Evolutionary conservation across 2,113 vertebrate genomes (phyloP), one percentile per base, ranked within the genome.

Genomic region (Heterocephalus glaber): DNA sequence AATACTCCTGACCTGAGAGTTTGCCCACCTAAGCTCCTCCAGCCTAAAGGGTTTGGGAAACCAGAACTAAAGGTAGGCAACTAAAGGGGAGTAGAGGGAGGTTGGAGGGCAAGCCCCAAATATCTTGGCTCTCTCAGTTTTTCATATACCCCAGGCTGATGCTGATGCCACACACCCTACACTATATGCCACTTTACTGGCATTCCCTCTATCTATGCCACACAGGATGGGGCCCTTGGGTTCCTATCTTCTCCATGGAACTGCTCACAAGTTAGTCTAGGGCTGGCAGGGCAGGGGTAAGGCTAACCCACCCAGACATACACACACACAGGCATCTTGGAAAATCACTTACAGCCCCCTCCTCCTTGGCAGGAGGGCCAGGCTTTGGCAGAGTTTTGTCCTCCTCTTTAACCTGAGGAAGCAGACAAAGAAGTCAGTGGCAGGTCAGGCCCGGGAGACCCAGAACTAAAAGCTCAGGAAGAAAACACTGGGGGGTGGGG

Each of bases 371-470:
- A 96, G 98, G 96, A 97, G 97, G 95, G 65, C 97, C 85, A 58
- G 96, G 87, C 96, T 97, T 98, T 63, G 30, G 92, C 86, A 96
- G 70, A 74, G 76, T 68, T 97, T 98, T 99, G 98, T 98, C 98
- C 94, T 98, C 98, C 92, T 99, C 98, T 98, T 99, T 99, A 96
- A 99, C 98, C 98, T 99, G 96, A 97, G 95, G 95, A 97, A 97
- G 94, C 76, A 98, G 96, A 98, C 68, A 98, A 92, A 98, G 89
- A 96, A 98, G 84, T 97, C 93, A 97, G 35, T 49, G 35, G 92
- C 44, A 85, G 60, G 60, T 85, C 63, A 52, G 65, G 66, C 66
- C 12, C 4, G 44, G 58, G 47, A 72, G 66, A 54, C 2, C 10
- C 60, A 20, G 68, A 82, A 83, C 17, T 22, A 58, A 74, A 70